Conservation (phyloP, 2,888 invertebrate species). For the Lagria hirta region DNA sequence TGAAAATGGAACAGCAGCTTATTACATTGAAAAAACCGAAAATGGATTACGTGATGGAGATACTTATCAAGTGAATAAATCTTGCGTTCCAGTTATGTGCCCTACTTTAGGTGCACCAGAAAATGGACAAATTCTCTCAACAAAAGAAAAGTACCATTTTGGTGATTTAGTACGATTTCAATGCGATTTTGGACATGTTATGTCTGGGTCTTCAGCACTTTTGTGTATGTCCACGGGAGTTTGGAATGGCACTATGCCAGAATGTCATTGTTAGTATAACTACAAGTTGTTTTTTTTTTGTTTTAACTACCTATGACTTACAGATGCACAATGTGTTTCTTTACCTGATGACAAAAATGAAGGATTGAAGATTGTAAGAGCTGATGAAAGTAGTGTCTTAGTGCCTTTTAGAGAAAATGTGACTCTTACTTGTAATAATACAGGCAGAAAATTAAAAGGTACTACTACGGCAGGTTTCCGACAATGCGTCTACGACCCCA, state of each 20-base stretch:
- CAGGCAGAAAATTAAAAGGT: constrained; percentile 76
- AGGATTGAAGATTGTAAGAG: constrained; percentile 75
- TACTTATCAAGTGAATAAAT: constrained; percentile 84
- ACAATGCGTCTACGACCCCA: constrained; percentile 95
- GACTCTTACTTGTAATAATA: constrained; percentile 76
- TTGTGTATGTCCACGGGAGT: constrained; percentile 86
- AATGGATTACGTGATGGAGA: constrained; percentile 88
- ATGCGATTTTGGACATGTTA: constrained; percentile 92
- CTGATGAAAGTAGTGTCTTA: constrained; percentile 79
- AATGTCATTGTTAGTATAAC: constrained; percentile 81
- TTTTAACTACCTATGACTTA: constrained; percentile 33
- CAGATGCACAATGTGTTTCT: constrained; percentile 88
- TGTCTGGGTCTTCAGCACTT: constrained; percentile 83
- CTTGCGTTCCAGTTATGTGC: constrained; percentile 93
- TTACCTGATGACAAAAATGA: constrained; percentile 87
- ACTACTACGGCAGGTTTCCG: constrained; percentile 84
- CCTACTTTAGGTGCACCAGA: constrained; percentile 75
- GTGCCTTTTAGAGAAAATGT: constrained; percentile 90
- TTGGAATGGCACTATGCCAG: constrained; percentile 93
- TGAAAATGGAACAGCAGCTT: constrained; percentile 88
- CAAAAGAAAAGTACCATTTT: constrained; percentile 80
- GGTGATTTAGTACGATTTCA: constrained; percentile 89
- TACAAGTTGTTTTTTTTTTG: no score
- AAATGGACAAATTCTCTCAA: constrained; percentile 81
- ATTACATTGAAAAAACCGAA: constrained; percentile 76